These are phyloP conservation scores for Muntiacus reevesi DNA, from an alignment of 2,113 vertebrate species.

Conservation along the genomic window DNA sequence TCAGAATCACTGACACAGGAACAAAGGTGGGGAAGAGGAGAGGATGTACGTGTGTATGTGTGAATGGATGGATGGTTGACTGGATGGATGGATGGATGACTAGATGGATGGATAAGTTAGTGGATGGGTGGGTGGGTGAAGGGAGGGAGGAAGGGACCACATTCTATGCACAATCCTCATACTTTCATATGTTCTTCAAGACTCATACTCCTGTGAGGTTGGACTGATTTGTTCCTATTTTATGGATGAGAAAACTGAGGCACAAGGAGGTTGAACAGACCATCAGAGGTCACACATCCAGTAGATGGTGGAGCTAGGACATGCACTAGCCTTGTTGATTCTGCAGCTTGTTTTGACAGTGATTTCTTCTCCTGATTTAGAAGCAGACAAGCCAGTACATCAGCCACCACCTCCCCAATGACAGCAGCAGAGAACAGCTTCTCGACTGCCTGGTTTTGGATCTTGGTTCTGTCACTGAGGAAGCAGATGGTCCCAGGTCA, in stretches of 20 bases:
- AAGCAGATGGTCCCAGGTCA: rapidly evolving
- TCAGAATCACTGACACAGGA: neutral
- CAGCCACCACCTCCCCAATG: neutral
- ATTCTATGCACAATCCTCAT: neutral
- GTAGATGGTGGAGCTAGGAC: neutral
- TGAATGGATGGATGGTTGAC: neutral
- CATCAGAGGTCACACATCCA: neutral
- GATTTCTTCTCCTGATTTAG: neutral
- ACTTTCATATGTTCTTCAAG: neutral
- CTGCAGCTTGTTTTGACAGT: neutral
- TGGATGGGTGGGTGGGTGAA: no score
- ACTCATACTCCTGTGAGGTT: neutral
- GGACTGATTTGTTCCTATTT: neutral
- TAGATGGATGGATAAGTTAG: neutral
- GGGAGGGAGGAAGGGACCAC: neutral
- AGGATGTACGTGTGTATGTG: rapidly evolving
- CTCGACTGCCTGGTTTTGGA: rapidly evolving
- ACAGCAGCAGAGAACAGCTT: rapidly evolving
- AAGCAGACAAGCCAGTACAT: neutral
- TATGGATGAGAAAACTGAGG: neutral
- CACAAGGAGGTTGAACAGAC: neutral
- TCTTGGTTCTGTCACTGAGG: neutral
- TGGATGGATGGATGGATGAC: neutral
- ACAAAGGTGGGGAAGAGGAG: neutral
- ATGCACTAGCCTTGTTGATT: neutral